phyloP scores from a whole-genome alignment of 2,888 invertebrate species.

The Hemicrepidius hirtus region DNA sequence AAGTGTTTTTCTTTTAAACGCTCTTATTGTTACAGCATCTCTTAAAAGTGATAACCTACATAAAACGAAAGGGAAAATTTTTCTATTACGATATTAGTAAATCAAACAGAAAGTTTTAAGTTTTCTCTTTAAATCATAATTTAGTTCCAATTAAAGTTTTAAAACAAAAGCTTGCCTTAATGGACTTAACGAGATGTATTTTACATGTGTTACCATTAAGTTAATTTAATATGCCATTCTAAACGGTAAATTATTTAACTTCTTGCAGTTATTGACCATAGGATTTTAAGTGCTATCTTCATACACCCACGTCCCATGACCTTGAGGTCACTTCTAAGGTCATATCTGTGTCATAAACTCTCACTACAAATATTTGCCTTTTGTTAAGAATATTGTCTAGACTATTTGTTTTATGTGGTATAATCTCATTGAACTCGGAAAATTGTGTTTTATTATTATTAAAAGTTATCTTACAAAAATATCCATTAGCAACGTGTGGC shows the following conservation, averaged over 20 bases:
- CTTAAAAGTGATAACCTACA: slow-evolving; percentile 2
- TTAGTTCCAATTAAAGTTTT: slow-evolving; percentile 1
- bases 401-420: neutral
- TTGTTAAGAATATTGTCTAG: neutral
- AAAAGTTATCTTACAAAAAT: no score
- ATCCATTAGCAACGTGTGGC: no score
- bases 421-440: no score
- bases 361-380: slow-evolving; percentile 17
- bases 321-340: slow-evolving; percentile 19
- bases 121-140: neutral
- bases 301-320: slow-evolving; percentile 2
- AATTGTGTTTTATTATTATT: no score
- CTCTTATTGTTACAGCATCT: slow-evolving; percentile 1
- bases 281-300: slow-evolving; percentile 11
- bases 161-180: slow-evolving; percentile 1
- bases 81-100: no score
- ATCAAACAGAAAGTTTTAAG: no score
- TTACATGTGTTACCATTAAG: slow-evolving; percentile 2
- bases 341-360: slow-evolving; percentile 22
- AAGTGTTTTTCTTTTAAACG: neutral
- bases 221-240: slow-evolving; percentile 3
- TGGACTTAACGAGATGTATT: neutral
- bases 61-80: slow-evolving; percentile 7
- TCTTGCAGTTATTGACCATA: neutral
- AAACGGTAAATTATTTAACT: slow-evolving; percentile 4